Conservation (phyloP, 1,140 invertebrate species). For the Lycorma delicatula region DNA sequence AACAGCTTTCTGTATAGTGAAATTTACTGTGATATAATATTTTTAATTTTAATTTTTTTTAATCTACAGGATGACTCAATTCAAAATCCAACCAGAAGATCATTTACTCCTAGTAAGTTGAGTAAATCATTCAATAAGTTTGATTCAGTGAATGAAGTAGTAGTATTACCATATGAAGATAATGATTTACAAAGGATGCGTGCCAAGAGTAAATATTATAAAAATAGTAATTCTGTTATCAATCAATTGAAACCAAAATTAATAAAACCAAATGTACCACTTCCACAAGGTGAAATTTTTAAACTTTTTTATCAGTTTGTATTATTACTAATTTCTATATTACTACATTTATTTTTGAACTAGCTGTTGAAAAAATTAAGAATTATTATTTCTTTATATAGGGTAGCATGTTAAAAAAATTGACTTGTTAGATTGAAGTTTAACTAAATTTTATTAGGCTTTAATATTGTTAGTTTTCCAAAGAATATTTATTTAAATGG, state of each 20-base stretch:
- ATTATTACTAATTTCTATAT: conserved; percentile 15
- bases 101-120: no score
- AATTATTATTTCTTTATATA: conserved; percentile 1
- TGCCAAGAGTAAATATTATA: conserved; percentile 24
- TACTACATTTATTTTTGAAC: no score
- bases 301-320: conserved; percentile 30
- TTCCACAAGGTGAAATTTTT: background rate
- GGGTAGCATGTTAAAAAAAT: background rate
- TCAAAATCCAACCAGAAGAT: no score
- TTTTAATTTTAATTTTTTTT: no score
- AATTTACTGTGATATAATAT: no score
- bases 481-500: background rate
- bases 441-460: background rate
- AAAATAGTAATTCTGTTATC: conserved; percentile 36
- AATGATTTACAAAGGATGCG: conserved; percentile 18
- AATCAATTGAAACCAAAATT: conserved; percentile 37
- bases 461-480: background rate
- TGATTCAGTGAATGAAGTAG: no score
- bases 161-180: conserved; percentile 22
- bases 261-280: background rate
- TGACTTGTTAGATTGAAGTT: background rate
- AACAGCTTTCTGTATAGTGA: no score
- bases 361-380: conserved; percentile 34
- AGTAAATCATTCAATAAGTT: no score
- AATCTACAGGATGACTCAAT: no score